Base-by-base conservation (phyloP, 92 coral and sea anemone genomes). In the Anthopleura xanthogrammica region DNA sequence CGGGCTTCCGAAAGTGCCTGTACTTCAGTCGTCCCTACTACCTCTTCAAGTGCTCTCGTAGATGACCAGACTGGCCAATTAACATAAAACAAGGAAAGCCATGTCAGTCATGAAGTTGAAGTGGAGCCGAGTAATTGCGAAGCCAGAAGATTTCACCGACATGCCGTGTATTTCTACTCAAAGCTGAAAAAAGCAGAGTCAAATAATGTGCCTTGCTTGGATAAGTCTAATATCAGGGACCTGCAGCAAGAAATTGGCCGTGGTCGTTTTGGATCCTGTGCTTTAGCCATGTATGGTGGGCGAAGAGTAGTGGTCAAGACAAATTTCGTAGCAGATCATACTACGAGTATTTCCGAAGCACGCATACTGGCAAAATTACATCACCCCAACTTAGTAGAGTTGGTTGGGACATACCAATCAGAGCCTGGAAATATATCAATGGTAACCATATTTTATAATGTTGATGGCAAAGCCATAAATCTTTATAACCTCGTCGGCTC, bases 231-330 rank as follows among this genome's bases (percentile, higher is more conserved):
- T 46, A 19, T 72, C 50, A 52, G 39, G 52, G 43, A 24, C 24
- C 29, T 70, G 29, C 3, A 20, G 29, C 79, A 70, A 19, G 88
- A 70, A 22, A 71, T 85, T 52, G 83, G 88, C 2, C 39, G 88
- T 41, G 88, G 88, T 19, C 46, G 78, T 9, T 79, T 52, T 40
- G 84, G 83, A 79, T 29, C 43, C 42, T 85, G 88, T 46, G n/a
- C n/a, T n/a, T n/a, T n/a, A n/a, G n/a, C n/a, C n/a, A n/a, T n/a
- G n/a, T n/a, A n/a, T n/a, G 40, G 2, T 73, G 73, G 78, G 16
- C 57, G 83, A 56, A 77, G 52, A 66, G 87, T 77, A 64, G 87
- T 52, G 48, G 83, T 84, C 13, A 84, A 78, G 74, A 8, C 65
- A 70, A 81, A 78, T 36, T 19, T 66, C 2, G 39, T 70, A 76